phyloP scores from a whole-genome alignment of 2,113 vertebrate genomes.

The Perca schrenkii region DNA sequence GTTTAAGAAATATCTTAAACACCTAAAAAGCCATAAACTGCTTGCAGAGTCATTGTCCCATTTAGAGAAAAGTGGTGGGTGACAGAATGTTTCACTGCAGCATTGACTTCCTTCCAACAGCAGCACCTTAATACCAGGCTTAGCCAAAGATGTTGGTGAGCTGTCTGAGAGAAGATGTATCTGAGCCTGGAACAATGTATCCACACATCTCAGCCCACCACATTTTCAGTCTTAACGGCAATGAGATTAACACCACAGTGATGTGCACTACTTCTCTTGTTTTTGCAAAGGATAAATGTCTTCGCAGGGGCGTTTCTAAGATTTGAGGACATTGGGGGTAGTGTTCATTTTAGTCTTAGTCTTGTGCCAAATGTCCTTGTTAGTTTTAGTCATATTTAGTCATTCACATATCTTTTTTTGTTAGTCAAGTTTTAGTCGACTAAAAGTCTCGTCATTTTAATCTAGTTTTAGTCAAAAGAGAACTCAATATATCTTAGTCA shows the following conservation, averaged over 20 bases:
- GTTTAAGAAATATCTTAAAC: not conserved
- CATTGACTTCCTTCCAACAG: slow-evolving; percentile 39
- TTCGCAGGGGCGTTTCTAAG: not conserved
- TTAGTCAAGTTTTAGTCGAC: no score
- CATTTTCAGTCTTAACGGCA: slow-evolving; percentile 9
- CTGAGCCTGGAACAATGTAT: slow-evolving; percentile 34
- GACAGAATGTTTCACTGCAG: slow-evolving; percentile 23
- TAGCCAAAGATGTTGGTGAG: slow-evolving; percentile 28
- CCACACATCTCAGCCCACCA: not conserved
- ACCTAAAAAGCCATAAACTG: not conserved
- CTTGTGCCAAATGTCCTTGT: no score
- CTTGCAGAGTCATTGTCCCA: not conserved
- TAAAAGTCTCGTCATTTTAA: no score
- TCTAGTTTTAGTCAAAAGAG: no score
- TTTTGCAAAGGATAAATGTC: slow-evolving; percentile 41
- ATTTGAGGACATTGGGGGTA: no score
- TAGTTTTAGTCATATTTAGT: no score
- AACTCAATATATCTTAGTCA: no score
- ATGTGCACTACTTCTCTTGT: not conserved
- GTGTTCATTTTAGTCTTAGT: no score
- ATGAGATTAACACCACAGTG: slow-evolving; percentile 38
- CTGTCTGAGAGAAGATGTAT: slow-evolving; percentile 28
- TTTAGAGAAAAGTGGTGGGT: not conserved
- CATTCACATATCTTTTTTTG: no score
- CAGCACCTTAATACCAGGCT: slow-evolving; percentile 44